A percentile compares a stretch with the other conserved stretches of the same genome.
phyloP scores from a whole-genome alignment of 2,113 vertebrate species.

The Takifugu bimaculatus region DNA sequence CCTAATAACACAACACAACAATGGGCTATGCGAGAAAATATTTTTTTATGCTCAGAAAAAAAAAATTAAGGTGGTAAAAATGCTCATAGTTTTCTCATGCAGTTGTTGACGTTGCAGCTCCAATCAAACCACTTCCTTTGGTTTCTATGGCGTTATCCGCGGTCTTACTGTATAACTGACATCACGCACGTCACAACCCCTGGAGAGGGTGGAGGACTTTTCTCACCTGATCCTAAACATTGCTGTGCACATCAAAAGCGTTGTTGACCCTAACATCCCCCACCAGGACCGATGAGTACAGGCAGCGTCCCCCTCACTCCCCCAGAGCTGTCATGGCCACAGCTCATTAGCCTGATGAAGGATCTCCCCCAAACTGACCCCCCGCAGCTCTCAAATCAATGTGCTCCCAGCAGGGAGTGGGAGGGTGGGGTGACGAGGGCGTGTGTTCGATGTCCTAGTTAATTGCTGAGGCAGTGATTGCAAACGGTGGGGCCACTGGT shows the following conservation, averaged over 20 bases:
- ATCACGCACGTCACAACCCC: neutral
- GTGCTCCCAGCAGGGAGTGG: slow-evolving; percentile 40
- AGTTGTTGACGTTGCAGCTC: too few species aligned
- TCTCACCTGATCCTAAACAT: slow-evolving; percentile 4
- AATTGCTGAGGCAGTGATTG: slow-evolving; percentile 59
- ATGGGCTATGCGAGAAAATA: too few species aligned
- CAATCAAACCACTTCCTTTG: too few species aligned
- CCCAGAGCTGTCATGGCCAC: slow-evolving; percentile 49
- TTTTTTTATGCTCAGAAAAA: too few species aligned
- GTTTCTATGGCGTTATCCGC: too few species aligned
- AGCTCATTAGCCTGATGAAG: slow-evolving; percentile 66
- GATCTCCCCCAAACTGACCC: slow-evolving; percentile 48
- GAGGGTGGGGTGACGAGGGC: slow-evolving; percentile 26
- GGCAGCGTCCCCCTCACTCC: slow-evolving; percentile 30
- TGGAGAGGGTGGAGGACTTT: neutral
- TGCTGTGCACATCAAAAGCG: slow-evolving; percentile 10
- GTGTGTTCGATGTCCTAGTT: slow-evolving; percentile 19
- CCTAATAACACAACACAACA: neutral
- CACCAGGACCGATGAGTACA: slow-evolving; percentile 36
- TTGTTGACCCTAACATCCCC: slow-evolving; percentile 9
- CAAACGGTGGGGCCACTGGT: slow-evolving; percentile 54
- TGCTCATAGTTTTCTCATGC: too few species aligned
- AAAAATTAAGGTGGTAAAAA: too few species aligned
- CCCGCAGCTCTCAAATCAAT: slow-evolving; percentile 58
- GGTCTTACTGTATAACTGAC: slow-evolving; percentile 17